Evolutionary conservation across 1,140 invertebrate genomes (phyloP).

Genomic region (Zaprionus taronus): DNA sequence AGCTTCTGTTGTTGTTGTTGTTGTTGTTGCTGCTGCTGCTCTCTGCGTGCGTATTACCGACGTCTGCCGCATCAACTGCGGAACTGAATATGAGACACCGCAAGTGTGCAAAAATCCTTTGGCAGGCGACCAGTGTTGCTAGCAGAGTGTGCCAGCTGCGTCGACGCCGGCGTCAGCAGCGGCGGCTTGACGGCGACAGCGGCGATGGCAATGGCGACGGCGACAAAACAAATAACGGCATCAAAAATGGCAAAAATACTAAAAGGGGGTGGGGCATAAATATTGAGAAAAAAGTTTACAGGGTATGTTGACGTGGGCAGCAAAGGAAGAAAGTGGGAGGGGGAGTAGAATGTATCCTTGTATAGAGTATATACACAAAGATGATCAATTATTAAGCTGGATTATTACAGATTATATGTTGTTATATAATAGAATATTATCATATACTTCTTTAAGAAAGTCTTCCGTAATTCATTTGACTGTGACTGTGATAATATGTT

Average conservation of each 20-base stretch:
- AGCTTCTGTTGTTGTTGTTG: slow-evolving; percentile 30
- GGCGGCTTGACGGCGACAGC: slow-evolving; percentile 59
- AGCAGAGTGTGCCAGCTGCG: slow-evolving; percentile 37
- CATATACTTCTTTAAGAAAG: too few species aligned
- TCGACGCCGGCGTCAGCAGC: slow-evolving; percentile 35
- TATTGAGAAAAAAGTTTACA: slow-evolving; percentile 26
- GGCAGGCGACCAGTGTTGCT: slow-evolving; percentile 49
- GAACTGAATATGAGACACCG: slow-evolving; percentile 75
- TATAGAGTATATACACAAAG: too few species aligned
- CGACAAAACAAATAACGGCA: slow-evolving; percentile 80
- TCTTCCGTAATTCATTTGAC: background rate
- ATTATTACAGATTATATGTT: too few species aligned
- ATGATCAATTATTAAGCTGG: too few species aligned
- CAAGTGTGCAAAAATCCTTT: slow-evolving; percentile 64
- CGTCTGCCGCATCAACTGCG: slow-evolving; percentile 60
- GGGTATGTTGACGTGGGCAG: slow-evolving; percentile 27
- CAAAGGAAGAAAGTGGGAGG: slow-evolving; percentile 18
- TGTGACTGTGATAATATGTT: too few species aligned
- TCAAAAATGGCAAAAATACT: slow-evolving; percentile 62
- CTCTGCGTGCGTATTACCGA: slow-evolving; percentile 53
- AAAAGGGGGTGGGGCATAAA: slow-evolving; percentile 33
- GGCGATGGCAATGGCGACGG: slow-evolving; percentile 60
- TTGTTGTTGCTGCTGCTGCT: slow-evolving; percentile 53
- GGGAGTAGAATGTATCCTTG: too few species aligned
- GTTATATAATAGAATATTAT: too few species aligned